Evolutionary conservation across 2,797 vertebrate species (phyloP), one percentile per base, ranked within the genome.

Genomic region (Anolis apletophallus): DNA sequence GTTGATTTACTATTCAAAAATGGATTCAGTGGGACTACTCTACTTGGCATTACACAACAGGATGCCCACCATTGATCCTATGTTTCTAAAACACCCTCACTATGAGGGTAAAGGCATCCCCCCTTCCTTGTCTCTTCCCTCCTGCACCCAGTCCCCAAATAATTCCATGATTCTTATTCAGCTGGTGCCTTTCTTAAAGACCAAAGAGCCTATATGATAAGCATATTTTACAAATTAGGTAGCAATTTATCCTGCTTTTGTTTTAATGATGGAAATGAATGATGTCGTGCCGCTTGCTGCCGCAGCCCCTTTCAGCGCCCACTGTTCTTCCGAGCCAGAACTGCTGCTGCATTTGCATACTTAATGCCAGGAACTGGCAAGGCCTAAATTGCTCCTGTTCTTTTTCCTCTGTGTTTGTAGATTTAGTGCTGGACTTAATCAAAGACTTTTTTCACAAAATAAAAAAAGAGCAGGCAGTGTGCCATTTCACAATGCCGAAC

Each of bases 241-340:
- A 96, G 95, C 96, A 94, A 96, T 97, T 96, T 97, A 97, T 96
- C 96, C 97, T 95, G 96, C 96, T 97, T 97, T 97, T 97, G 97
- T 97, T 97, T 97, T 97, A 97, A 97, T 97, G 97, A 97, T 97
- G 97, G 97, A 97, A 97, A 98, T 97, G 97, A 97, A 97, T 96
- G 96, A 97, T 97, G 97, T 97, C 96, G 95, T 97, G 96, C 93
- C 85, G 96, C 93, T 93, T 85, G 92, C 93, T 91, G 93, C 93
- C 92, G 90, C 93, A 92, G 91, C 93, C 89, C 89, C 92, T 94
- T 94, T 95, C 94, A 95, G 90, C 92, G 89, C 94, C 94, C 93
- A 94, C 97, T 97, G 97, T 98, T 97, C 97, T 97, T 95, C 90
- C 95, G 96, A 97, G 97, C 96, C 96, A 96, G 97, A 97, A 97